Evolutionary conservation across 2,888 invertebrate species (phyloP), one percentile per base, ranked within the genome.

Genomic region (Eurois occulta): DNA sequence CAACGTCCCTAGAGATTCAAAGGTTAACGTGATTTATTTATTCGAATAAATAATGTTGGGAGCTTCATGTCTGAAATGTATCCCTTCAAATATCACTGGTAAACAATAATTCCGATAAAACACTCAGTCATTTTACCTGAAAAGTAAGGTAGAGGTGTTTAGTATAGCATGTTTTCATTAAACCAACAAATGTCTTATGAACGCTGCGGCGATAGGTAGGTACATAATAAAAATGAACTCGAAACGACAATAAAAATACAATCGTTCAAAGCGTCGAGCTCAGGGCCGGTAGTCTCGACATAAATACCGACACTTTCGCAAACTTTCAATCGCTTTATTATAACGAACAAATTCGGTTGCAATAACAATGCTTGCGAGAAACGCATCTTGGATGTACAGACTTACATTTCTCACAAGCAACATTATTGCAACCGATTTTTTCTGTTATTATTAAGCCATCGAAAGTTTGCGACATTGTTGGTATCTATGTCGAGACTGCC

Each of bases 21-120:
- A 85, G 28, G 60, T 69, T 66, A 72, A 66, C 38, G 35, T 66
- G 43, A 80, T 80, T 79, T 65, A 24, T 41, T 43, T 72, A 48
- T 80, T n/a, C 32, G 38, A 41, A 78, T 46, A 70, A 55, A 71
- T 68, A 58, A 65, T 16, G 21, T 48, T 48, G 21, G 10, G 46
- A 46, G 58, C 8, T 21, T 18, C 10, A 32, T 32, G 43, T 21
- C 35, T 73, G 13, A n/a, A 58, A 75, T 65, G 0, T 58, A 35
- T 73, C 81, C 16, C 28, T 62, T 71, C 43, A 52, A 80, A 78
- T 21, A 38, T 64, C 28, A 38, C 16, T 28, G 28, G n/a, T 28
- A n/a, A 69, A 35, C n/a, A n/a, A 46, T 64, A 13, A 38, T 38
- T 38, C 13, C 2, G 35, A 13, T 38, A 13, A 64, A 24, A 13